Base-by-base conservation (phyloP, 2,888 invertebrate species). In the Apodemia hepburni region DNA sequence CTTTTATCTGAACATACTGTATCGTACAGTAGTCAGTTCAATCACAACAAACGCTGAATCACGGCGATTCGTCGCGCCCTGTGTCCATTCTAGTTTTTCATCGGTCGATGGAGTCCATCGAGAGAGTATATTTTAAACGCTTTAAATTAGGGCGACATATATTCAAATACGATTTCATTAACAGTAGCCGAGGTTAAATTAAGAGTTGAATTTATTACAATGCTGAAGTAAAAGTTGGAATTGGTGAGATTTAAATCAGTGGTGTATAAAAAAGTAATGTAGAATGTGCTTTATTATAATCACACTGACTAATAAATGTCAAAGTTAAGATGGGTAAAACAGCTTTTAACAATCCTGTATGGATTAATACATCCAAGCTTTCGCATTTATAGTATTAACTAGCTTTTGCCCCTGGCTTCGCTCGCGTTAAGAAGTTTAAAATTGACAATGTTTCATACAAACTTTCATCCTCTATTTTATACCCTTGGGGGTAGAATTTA, bases 61-160 rank as follows among this genome's bases (percentile, higher is more conserved):
- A 90, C 74, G 65, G 66, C 78, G 70, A 88, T 90, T 89, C 84
- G 90, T 82, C 81, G 77, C 86, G 84, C 84, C 83, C 82, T 80
- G 81, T 79, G 78, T 79, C 79, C 75, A 77, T 79, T 79, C 75
- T 66, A 75, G 75, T 86, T 88, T 88, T 87, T 87, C 80, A 74
- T 65, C 65, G 57, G 54, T 49, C 42, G 60, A 66, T 69, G 67
- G 69, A 68, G 45, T 66, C 61, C 64, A 61, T 33, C 63, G 42
- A 29, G 59, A 38, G 18, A 45, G 45, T 59, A 58, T 62, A 58
- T 62, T 62, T 29, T 68, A 66, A 68, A 68, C 68, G 68, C 66
- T 69, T 69, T 67, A 64, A 69, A 69, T 67, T 66, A 69, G 47
- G 61, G 22, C 54, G 54, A 54, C 54, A 62, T 62, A 62, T 62